Evolutionary conservation across 2,888 invertebrate species (phyloP).

Genomic region (Volucella inflata): DNA sequence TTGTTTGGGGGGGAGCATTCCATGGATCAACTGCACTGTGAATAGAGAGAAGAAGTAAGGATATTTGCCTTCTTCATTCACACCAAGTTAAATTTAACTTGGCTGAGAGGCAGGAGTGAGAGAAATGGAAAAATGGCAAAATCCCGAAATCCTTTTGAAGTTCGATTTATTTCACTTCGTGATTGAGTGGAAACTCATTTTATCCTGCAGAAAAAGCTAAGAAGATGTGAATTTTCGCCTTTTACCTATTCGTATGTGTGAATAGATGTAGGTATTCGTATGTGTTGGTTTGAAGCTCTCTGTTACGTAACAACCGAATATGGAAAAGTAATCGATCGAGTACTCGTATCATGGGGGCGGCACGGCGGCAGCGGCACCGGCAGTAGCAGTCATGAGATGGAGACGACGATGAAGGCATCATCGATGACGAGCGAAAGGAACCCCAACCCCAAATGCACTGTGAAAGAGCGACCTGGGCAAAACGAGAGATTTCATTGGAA

Average conservation of each 20-base stretch:
- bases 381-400: not conserved
- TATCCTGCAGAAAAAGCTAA: conserved; percentile 52
- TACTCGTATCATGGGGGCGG: conserved; percentile 37
- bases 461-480: conserved; percentile 39
- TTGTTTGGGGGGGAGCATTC: too few relatives aligned
- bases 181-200: conserved; percentile 75
- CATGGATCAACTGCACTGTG: not conserved
- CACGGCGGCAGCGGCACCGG: not conserved
- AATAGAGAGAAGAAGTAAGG: conserved; percentile 8
- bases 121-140: conserved; percentile 69
- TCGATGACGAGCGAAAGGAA: conserved; percentile 40
- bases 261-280: not conserved
- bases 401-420: conserved; percentile 15
- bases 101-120: not conserved
- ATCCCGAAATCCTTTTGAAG: conserved; percentile 75
- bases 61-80: conserved; percentile 31
- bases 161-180: conserved; percentile 75
- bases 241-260: not conserved
- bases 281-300: not conserved
- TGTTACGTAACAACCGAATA: conserved; percentile 57
- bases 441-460: conserved; percentile 29
- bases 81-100: not conserved
- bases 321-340: conserved; percentile 55
- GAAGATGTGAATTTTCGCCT: conserved; percentile 11
- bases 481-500: conserved; percentile 31